phyloP scores from a whole-genome alignment of 2,888 invertebrate genomes.

The Nebria brevicollis region DNA sequence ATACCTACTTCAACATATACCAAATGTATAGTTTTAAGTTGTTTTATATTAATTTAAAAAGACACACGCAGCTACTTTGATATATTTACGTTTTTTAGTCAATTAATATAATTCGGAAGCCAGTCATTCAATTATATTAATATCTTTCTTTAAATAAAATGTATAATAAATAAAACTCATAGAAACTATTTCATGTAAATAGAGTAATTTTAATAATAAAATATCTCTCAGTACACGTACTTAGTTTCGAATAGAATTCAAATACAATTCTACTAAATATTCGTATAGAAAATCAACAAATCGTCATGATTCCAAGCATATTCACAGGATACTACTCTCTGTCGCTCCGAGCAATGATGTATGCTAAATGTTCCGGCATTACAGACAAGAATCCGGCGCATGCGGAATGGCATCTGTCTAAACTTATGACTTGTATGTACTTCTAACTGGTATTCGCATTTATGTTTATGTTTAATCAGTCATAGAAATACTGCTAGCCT shows the following conservation, averaged over 20 bases:
- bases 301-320: not conserved
- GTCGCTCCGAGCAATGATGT: not conserved
- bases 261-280: not conserved
- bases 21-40: too few relatives aligned
- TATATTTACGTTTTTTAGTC: too few relatives aligned
- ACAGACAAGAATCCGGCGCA: not conserved
- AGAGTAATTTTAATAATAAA: too few relatives aligned
- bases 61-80: too few relatives aligned
- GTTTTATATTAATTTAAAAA: too few relatives aligned
- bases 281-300: not conserved
- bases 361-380: not conserved
- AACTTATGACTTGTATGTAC: not conserved
- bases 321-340: not conserved
- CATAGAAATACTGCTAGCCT: not conserved
- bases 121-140: too few relatives aligned
- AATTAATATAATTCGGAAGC: too few relatives aligned
- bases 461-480: not conserved
- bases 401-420: not conserved
- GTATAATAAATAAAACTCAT: too few relatives aligned
- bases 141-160: too few relatives aligned
- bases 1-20: too few relatives aligned
- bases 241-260: not conserved
- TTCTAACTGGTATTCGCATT: not conserved
- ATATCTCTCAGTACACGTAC: too few relatives aligned
- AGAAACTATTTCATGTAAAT: too few relatives aligned